A percentile compares a stretch with the other conserved stretches of the same genome.
phyloP scores from a whole-genome alignment of 37 sponge, comb jelly and placozoan genomes.

The Geodia barretti region DNA sequence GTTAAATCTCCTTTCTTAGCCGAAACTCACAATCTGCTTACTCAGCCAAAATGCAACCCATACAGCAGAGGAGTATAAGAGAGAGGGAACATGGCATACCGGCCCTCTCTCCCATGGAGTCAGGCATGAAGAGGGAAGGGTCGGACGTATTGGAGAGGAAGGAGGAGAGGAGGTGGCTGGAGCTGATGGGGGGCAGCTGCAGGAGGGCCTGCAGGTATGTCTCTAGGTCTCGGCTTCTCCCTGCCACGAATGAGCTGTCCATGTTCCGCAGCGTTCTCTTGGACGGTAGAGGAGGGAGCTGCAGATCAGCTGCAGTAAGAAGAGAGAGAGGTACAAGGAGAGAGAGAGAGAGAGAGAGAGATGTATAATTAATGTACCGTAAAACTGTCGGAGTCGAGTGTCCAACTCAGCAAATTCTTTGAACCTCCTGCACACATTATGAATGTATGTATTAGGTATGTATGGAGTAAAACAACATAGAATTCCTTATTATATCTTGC shows the following conservation, averaged over 20 bases:
- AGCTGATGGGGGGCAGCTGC: neutral
- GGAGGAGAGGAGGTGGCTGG: slow-evolving; percentile 29
- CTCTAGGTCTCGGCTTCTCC: slow-evolving; percentile 39
- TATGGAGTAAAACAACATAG: neutral
- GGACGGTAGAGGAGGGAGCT: too few species aligned
- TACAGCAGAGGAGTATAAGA: neutral
- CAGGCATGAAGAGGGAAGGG: slow-evolving; percentile 51
- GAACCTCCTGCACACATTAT: slow-evolving; percentile 17
- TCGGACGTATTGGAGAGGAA: slow-evolving; percentile 50
- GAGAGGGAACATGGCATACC: neutral
- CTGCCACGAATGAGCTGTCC: slow-evolving; percentile 58
- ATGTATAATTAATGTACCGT: neutral
- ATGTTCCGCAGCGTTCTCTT: slow-evolving; percentile 55
- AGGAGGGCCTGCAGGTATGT: slow-evolving; percentile 39
- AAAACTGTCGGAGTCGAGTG: slow-evolving; percentile 60
- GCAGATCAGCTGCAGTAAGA: neutral
- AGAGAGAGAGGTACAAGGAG: neutral
- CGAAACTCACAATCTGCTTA: neutral
- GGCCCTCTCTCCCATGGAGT: slow-evolving; percentile 48
- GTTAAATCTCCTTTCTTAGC: too few species aligned
- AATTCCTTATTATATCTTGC: neutral
- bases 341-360: neutral
- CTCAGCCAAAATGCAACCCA: neutral
- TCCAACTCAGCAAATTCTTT: slow-evolving; percentile 73
- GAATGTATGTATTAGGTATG: neutral